These are phyloP conservation scores for Plecturocebus donacophilus DNA, from an alignment of 2,113 vertebrate genomes.

Conservation along the genomic window DNA sequence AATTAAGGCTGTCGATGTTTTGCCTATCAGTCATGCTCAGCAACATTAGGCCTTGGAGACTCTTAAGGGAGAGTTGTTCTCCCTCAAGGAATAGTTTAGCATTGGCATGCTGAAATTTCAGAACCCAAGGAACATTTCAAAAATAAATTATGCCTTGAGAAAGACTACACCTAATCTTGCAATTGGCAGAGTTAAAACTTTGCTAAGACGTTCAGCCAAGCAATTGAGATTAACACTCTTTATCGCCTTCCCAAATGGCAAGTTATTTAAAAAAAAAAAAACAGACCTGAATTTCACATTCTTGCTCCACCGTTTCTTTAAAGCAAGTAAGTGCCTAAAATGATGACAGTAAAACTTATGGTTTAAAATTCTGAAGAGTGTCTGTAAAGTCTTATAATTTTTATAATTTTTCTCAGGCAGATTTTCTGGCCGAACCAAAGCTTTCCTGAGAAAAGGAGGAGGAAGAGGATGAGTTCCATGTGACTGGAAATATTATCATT, in stretches of 20 bases:
- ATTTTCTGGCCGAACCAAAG: conserved; percentile 53
- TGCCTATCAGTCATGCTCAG: conserved; percentile 59
- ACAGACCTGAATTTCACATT: conserved; percentile 56
- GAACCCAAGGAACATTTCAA: conserved; percentile 58
- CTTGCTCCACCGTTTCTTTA: conserved; percentile 54
- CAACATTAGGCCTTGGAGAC: conserved; percentile 4
- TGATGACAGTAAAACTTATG: conserved; percentile 37
- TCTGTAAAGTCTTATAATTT: conserved; percentile 30
- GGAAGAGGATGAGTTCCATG: conserved; percentile 46
- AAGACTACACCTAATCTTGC: conserved; percentile 60
- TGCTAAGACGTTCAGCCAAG: conserved; percentile 66
- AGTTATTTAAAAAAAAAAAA: conserved; percentile 75
- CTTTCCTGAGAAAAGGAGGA: conserved; percentile 3
- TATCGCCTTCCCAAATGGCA: conserved; percentile 72
- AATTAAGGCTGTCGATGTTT: conserved; percentile 74
- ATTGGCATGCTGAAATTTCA: conserved; percentile 64
- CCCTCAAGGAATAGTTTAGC: conserved; percentile 64
- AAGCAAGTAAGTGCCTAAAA: conserved; percentile 10
- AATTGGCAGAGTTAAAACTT: conserved; percentile 66
- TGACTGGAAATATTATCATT: conserved; percentile 44
- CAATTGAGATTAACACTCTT: conserved; percentile 68
- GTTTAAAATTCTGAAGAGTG: background rate
- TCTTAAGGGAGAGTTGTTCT: conserved; percentile 59
- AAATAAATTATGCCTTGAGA: conserved; percentile 70
- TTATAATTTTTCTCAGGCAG: conserved; percentile 52